Evolutionary conservation across 2,888 invertebrate genomes (phyloP).

Genomic region (Rhagonycha lutea): DNA sequence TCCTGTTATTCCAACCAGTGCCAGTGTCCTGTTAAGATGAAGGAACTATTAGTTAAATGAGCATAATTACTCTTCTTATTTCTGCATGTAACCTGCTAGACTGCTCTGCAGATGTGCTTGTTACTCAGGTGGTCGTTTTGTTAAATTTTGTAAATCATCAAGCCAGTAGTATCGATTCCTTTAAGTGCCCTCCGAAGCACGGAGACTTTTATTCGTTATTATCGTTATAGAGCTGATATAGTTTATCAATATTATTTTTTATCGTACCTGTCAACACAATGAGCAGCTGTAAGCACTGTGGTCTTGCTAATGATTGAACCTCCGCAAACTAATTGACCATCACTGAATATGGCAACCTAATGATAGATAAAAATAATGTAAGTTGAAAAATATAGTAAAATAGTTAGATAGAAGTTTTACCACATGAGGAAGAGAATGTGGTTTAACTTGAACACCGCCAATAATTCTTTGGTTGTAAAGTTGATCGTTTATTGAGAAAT

Average conservation of each 20-base stretch:
- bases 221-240: no score
- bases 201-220: no score
- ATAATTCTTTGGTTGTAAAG: not conserved
- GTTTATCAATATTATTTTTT: not conserved
- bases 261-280: not conserved
- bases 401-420: not conserved
- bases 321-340: not conserved
- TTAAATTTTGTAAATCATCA: no score
- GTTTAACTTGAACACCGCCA: not conserved
- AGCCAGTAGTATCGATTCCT: no score
- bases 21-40: no score
- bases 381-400: not conserved
- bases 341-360: not conserved
- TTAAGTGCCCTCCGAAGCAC: no score
- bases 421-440: not conserved
- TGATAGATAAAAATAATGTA: not conserved
- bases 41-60: no score
- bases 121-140: no score
- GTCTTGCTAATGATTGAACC: not conserved
- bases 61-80: no score
- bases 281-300: slow-evolving; percentile 15
- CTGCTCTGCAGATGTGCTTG: no score
- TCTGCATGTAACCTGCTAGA: no score
- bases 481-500: not conserved
- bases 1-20: no score